These are phyloP conservation scores for Arion vulgaris DNA, from an alignment of 1,140 invertebrate species.

Conservation along the genomic window DNA sequence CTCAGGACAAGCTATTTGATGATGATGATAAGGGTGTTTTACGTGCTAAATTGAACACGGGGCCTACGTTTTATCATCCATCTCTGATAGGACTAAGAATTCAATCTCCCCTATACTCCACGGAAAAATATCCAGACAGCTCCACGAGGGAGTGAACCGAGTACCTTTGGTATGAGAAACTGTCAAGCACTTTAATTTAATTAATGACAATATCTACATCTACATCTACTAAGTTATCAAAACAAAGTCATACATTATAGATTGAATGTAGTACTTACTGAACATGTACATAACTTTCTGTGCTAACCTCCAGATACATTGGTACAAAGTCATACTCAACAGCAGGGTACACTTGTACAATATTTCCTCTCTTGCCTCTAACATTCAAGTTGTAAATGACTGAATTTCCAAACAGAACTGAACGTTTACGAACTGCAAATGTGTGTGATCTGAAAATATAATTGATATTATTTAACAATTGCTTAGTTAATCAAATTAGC, in stretches of 20 bases:
- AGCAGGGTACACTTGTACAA: constrained; percentile 70
- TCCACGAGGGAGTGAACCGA: too few relatives aligned
- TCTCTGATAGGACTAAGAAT: too few relatives aligned
- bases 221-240: too few relatives aligned
- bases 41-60: too few relatives aligned
- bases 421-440: constrained; percentile 61
- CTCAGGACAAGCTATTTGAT: too few relatives aligned
- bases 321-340: constrained; percentile 72
- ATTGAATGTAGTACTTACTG: constrained; percentile 64
- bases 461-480: neutral
- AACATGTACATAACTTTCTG: constrained; percentile 68
- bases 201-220: too few relatives aligned
- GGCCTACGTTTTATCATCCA: too few relatives aligned
- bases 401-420: constrained; percentile 42
- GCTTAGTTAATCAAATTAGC: neutral
- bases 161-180: too few relatives aligned
- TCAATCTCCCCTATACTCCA: too few relatives aligned
- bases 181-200: too few relatives aligned
- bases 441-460: constrained; percentile 59
- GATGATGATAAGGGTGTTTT: too few relatives aligned
- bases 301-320: constrained; percentile 57
- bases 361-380: constrained; percentile 71
- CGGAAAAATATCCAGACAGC: too few relatives aligned
- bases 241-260: neutral
- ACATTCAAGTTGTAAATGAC: constrained; percentile 69